Base-by-base conservation (phyloP, 2,888 invertebrate genomes). In the Andrena trimmerana region DNA sequence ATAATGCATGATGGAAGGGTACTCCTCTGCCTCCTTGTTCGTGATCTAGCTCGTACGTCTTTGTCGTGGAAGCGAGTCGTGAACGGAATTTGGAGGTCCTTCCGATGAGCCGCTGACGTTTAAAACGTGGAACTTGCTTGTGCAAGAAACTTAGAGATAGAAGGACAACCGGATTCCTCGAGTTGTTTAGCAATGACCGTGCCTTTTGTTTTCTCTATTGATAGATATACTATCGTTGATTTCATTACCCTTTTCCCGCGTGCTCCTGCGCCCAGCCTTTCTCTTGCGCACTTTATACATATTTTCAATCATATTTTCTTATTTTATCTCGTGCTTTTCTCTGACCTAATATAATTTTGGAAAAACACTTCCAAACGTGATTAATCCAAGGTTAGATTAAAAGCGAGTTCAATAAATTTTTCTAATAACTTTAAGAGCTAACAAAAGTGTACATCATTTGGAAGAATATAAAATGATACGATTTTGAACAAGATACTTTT, bases 1-100 rank as follows among this genome's bases (percentile, higher is more conserved):
- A 86, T 86, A 86, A 86, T 86, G 86, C 86, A 86, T 86, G 86
- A 83, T 76, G 77, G 74, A 74, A 27, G 67, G 33, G 27, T 54
- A 57, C 36, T 72, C 63, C 74, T 60, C 60, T 63, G 69, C 68
- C 50, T n/a, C 67, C 42, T 20, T 27, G 48, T 24, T 20, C 54
- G 33, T 57, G 77, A 81, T 77, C 75, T 27, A 65, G 65, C 81
- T 75, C 84, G 84, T 85, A 59, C 74, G 60, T 85, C 84, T 78
- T 65, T 71, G 84, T 84, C 81, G 62, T 33, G 29, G 20, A 8
- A 5, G 48, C 0, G 48, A 68, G 69, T 85, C 85, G 85, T 85
- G 85, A 29, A 77, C 63, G 67, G 85, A 85, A 85, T 85, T 85
- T 59, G 84, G 75, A 84, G 67, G 57, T 57, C 65, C 72, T 42